Conservation (phyloP, 1,140 invertebrate genomes). For the Aphidius ervi region DNA sequence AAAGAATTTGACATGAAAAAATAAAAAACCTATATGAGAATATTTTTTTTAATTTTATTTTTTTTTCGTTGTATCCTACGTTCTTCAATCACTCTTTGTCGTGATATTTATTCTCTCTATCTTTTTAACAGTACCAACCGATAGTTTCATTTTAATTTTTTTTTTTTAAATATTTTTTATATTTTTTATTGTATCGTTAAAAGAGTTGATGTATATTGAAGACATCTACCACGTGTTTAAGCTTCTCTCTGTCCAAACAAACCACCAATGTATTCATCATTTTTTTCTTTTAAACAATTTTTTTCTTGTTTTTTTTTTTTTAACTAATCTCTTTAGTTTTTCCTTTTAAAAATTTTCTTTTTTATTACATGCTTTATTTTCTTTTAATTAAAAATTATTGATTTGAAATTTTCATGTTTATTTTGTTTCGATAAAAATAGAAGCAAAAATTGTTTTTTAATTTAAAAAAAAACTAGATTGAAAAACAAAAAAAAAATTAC, state of each 20-base stretch:
- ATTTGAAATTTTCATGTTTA: too few species aligned
- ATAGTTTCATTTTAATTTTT: constrained; percentile 11
- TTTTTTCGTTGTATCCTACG: constrained; percentile 19
- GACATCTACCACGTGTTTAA: constrained; percentile 39
- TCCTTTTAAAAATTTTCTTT: too few species aligned
- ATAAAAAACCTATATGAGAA: constrained; percentile 7
- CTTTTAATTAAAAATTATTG: too few species aligned
- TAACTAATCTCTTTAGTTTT: too few species aligned
- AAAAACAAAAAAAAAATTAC: too few species aligned
- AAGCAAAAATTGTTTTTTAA: too few species aligned
- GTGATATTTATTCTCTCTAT: constrained; percentile 19
- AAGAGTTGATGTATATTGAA: constrained; percentile 32
- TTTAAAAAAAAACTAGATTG: too few species aligned
- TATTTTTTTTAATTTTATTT: constrained; percentile 19
- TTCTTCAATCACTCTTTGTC: constrained; percentile 24
- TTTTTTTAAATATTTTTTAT: constrained; percentile 1
- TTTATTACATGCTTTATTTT: too few species aligned
- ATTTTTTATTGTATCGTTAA: constrained; percentile 13
- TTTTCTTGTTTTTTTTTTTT: not conserved
- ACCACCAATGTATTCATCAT: constrained; percentile 14
- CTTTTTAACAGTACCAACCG: constrained; percentile 18
- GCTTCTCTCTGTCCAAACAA: constrained; percentile 27
- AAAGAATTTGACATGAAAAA: constrained; percentile 36
- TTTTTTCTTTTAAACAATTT: constrained; percentile 2
- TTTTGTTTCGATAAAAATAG: too few species aligned